Percentiles rank a stretch among this genome's conserved stretches.
These are phyloP conservation scores for Hydroisotoma schaefferi DNA, from an alignment of 2,888 invertebrate genomes.

Conservation along the genomic window DNA sequence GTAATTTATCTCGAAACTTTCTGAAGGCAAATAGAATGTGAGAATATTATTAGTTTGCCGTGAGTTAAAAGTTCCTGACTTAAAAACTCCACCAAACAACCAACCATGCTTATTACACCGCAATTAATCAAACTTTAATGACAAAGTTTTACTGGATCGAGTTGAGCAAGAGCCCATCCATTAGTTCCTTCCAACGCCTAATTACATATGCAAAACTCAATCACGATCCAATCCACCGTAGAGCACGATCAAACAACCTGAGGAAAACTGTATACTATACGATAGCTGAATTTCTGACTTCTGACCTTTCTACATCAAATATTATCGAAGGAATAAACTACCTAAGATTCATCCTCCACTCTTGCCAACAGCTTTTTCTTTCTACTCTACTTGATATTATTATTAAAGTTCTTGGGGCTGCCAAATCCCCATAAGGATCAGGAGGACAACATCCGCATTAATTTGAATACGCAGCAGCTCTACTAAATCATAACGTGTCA, in stretches of 20 bases:
- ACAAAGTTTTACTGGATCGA: constrained; percentile 39
- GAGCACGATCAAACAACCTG: constrained; percentile 29
- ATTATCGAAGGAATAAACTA: no score
- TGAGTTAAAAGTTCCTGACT: neutral
- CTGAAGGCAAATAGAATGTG: constrained; percentile 4
- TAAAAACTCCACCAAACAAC: neutral
- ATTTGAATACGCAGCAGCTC: no score
- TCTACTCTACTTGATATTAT: neutral
- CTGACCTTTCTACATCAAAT: no score
- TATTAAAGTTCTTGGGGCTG: neutral
- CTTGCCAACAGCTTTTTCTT: neutral
- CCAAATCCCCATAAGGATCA: constrained; percentile 15
- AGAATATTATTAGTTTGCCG: constrained; percentile 10
- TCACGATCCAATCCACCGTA: constrained; percentile 41
- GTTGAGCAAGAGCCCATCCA: constrained; percentile 30
- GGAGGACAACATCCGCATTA: neutral
- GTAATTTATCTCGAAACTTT: constrained; percentile 39
- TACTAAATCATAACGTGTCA: constrained; percentile 36
- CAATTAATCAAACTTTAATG: constrained; percentile 48
- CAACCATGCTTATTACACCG: constrained; percentile 33
- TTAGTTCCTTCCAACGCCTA: constrained; percentile 40
- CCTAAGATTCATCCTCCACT: neutral
- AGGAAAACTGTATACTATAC: constrained; percentile 21
- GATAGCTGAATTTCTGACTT: no score
- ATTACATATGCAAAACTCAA: constrained; percentile 47